Evolutionary conservation across 2,888 invertebrate species (phyloP).

Genomic region (Hyposoter didymator): DNA sequence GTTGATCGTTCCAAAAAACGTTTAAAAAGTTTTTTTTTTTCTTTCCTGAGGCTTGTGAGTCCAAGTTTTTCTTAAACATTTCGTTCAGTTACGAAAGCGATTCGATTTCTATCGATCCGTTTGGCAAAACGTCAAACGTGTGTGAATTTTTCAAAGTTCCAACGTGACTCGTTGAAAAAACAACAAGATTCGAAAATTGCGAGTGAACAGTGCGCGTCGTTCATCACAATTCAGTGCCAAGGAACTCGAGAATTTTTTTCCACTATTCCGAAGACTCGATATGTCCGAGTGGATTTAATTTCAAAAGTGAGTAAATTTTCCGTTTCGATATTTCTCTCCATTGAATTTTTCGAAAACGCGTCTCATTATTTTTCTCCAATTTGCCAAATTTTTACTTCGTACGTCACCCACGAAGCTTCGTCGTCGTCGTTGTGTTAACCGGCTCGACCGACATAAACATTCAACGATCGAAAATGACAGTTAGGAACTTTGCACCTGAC

Average conservation of each 20-base stretch:
- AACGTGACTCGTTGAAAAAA: background rate
- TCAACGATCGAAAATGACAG: background rate
- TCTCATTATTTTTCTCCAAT: background rate
- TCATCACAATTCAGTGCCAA: slow-evolving; percentile 11
- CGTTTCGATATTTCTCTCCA: background rate
- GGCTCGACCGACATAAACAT: background rate
- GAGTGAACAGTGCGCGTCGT: slow-evolving; percentile 20
- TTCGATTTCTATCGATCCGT: background rate
- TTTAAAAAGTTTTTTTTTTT: background rate
- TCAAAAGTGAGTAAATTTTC: slow-evolving; percentile 49
- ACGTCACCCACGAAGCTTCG: background rate
- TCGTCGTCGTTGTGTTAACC: background rate
- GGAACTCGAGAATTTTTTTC: slow-evolving; percentile 8
- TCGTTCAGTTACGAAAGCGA: background rate
- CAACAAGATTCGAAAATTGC: background rate
- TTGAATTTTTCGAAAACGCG: background rate
- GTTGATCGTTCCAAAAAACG: background rate
- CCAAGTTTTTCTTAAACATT: background rate
- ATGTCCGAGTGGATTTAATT: slow-evolving; percentile 61
- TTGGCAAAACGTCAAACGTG: background rate
- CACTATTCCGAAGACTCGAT: slow-evolving; percentile 39
- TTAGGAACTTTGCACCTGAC: no score
- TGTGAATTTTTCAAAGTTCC: slow-evolving; percentile 6
- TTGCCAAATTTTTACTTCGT: background rate
- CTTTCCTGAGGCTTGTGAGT: background rate